Percentiles rank a stretch among this genome's conserved stretches.
Evolutionary conservation across 2,888 invertebrate species (phyloP).

Genomic region (Nomada hirtipes): DNA sequence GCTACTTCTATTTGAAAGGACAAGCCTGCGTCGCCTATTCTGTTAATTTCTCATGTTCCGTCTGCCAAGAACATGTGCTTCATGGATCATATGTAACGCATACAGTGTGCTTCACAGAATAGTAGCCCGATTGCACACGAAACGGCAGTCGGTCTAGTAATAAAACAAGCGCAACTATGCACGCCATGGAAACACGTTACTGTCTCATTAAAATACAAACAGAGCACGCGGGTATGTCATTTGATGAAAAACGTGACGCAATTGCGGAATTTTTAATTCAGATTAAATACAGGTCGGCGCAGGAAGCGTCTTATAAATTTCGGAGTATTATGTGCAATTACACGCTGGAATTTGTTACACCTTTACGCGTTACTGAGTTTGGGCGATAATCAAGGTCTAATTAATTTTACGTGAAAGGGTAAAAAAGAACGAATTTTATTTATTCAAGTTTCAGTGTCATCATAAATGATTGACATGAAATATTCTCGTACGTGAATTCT

Average conservation of each 20-base stretch:
- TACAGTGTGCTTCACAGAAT: neutral
- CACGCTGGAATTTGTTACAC: neutral
- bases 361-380: neutral
- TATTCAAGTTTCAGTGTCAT: too few relatives aligned
- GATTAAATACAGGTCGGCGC: slow-evolving; percentile 5
- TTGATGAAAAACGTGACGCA: slow-evolving; percentile 2
- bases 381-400: neutral
- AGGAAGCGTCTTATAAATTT: neutral
- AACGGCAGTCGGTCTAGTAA: slow-evolving; percentile 24
- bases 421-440: too few relatives aligned
- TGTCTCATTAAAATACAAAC: slow-evolving; percentile 17
- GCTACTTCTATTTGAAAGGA: neutral
- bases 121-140: slow-evolving; percentile 2
- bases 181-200: slow-evolving; percentile 21
- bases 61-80: slow-evolving; percentile 6
- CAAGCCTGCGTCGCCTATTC: neutral
- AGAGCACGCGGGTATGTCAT: neutral
- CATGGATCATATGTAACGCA: neutral
- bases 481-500: too few relatives aligned
- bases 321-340: neutral
- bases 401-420: neutral
- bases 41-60: neutral
- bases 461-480: too few relatives aligned
- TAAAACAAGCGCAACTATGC: slow-evolving; percentile 28
- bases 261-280: slow-evolving; percentile 21